Conservation (phyloP, 2,113 vertebrate species). For the Rhinolophus sinicus region DNA sequence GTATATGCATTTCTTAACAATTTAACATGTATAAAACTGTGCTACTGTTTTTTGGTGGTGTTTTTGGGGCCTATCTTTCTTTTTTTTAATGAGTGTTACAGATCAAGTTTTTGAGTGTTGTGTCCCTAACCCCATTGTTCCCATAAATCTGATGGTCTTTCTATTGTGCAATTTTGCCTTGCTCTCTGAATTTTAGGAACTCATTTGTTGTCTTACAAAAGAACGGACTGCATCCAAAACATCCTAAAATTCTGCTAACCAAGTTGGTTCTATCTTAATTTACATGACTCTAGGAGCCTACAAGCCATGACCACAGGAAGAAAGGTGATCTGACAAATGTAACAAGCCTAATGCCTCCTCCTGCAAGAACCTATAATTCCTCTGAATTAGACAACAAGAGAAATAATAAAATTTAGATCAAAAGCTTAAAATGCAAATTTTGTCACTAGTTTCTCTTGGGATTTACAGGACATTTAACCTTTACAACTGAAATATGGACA, state of each 20-base stretch:
- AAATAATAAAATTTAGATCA: constrained; percentile 39
- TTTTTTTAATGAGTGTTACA: background rate
- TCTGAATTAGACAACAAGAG: background rate
- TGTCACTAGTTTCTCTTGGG: constrained; percentile 54
- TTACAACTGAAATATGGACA: constrained; percentile 40
- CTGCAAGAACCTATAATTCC: background rate
- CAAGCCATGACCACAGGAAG: background rate
- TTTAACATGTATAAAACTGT: background rate
- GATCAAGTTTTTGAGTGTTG: background rate
- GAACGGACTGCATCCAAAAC: background rate
- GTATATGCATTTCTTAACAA: background rate
- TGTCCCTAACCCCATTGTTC: background rate
- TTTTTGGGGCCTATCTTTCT: background rate
- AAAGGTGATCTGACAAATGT: background rate
- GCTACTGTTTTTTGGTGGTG: background rate
- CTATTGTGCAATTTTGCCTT: background rate
- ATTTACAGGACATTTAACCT: constrained; percentile 43
- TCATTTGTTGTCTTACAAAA: background rate
- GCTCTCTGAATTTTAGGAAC: background rate
- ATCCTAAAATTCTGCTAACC: background rate
- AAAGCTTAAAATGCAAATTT: constrained; percentile 50
- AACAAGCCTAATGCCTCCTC: background rate
- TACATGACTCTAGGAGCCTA: background rate
- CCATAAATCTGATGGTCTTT: background rate
- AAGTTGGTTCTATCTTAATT: background rate